These are phyloP conservation scores for Fragum whitleyi DNA, from an alignment of 2,888 invertebrate genomes.

Conservation along the genomic window DNA sequence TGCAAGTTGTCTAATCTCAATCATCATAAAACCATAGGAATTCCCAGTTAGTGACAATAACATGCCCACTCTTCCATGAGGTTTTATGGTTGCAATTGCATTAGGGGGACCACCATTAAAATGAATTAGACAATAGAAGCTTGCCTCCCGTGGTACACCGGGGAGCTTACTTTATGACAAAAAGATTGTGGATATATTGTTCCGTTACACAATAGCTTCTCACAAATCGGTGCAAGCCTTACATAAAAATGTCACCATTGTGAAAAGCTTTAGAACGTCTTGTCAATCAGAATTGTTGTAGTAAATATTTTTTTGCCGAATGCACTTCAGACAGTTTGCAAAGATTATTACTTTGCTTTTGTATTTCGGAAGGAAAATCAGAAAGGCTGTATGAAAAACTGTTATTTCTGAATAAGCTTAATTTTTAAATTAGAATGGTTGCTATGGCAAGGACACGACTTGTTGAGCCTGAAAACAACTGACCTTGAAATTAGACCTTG, in stretches of 20 bases:
- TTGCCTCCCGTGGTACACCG: constrained; percentile 9
- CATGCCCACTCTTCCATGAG: constrained; percentile 8
- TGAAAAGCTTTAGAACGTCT: not conserved
- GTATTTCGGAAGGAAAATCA: no score
- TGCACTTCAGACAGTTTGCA: no score
- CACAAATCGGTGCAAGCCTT: constrained; percentile 16
- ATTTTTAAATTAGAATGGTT: no score
- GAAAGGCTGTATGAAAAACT: no score
- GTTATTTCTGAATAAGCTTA: no score
- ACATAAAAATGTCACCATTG: constrained; percentile 15
- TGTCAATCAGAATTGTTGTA: not conserved
- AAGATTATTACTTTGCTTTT: no score
- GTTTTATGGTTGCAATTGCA: constrained; percentile 37
- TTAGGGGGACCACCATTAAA: constrained; percentile 13
- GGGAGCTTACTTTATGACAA: constrained; percentile 33
- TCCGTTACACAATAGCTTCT: constrained; percentile 27
- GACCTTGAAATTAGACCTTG: no score
- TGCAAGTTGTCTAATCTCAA: not conserved
- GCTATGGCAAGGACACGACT: no score
- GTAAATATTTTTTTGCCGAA: not conserved
- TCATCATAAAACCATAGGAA: constrained; percentile 18
- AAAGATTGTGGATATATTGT: constrained; percentile 46
- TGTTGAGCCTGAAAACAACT: no score
- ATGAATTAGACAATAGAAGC: constrained; percentile 7
- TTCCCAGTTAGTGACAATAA: constrained; percentile 6